Base-by-base conservation (phyloP, 2,113 vertebrate genomes). In the Cyanoderma ruficeps region DNA sequence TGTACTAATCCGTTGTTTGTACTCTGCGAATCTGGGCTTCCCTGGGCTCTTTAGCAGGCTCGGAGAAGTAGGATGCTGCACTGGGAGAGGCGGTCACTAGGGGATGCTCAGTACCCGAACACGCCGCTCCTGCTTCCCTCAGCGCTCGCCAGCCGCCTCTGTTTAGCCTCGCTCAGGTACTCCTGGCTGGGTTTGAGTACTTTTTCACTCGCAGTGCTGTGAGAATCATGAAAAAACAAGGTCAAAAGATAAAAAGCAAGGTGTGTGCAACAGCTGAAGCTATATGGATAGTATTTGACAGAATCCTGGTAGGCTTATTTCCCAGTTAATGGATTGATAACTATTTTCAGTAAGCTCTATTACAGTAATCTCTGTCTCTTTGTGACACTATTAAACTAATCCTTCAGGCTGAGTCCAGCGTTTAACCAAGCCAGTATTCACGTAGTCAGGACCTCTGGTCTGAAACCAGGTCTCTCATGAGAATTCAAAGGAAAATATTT, bases 91-190 rank as follows among this genome's bases (percentile, higher is more conserved):
- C 41, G 14, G 82, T 46, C 97, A 52, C 95, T 95, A 97, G 97
- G 70, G 94, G 96, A 37, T 95, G 96, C 97, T 97, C 95, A 10
- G 86, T 24, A 67, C 81, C 71, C 95, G 11, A 79, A 13, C 79
- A 76, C 28, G 9, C 77, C 3, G 35, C 22, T 2, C 15, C 41
- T 44, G 65, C 57, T 67, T 42, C 22, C 41, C 33, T 47, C 56
- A 0, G 47, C 10, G 2, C 53, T 55, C 44, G 4, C 31, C 68
- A 7, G 64, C 39, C 9, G 23, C 60, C 56, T 37, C 60, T 16
- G 2, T 6, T 60, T 30, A 7, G 14, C 5, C n/a, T 37, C 10
- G 19, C 33, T 77, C 56, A 12, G 42, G 6, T 35, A 11, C 21
- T 25, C 42, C 35, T 13, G 44, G 3, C 46, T 33, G 16, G 5